These are phyloP conservation scores for Matsumurasca onukii DNA, from an alignment of 1,140 invertebrate species.

Conservation along the genomic window DNA sequence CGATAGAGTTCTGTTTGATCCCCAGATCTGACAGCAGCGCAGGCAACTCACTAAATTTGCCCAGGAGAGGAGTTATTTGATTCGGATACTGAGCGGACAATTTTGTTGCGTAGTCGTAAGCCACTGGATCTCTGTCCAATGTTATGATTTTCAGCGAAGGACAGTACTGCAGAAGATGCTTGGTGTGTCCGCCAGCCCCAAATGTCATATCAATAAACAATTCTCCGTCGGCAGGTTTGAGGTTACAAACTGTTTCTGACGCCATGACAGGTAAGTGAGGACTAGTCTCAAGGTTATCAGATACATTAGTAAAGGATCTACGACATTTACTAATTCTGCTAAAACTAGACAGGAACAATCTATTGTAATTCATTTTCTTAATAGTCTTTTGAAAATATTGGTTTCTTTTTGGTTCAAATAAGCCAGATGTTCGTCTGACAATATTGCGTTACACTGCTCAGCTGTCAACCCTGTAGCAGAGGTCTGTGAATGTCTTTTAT, in stretches of 20 bases:
- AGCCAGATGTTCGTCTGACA: conserved; percentile 70
- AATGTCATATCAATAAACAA: conserved; percentile 88
- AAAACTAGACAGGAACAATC: neutral
- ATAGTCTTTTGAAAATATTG: neutral
- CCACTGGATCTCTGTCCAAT: conserved; percentile 86
- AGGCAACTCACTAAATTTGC: conserved; percentile 86
- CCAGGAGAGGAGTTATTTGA: conserved; percentile 73
- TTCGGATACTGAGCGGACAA: conserved; percentile 65
- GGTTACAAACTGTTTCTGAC: conserved; percentile 65
- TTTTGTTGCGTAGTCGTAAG: conserved; percentile 64
- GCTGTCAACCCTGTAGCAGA: conserved; percentile 67
- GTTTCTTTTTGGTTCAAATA: conserved; percentile 30
- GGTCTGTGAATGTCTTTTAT: conserved; percentile 55
- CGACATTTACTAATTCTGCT: neutral
- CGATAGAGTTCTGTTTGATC: conserved; percentile 65
- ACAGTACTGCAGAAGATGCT: conserved; percentile 57
- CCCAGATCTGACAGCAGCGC: conserved; percentile 59
- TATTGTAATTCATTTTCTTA: conserved; percentile 9
- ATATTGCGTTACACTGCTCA: conserved; percentile 67
- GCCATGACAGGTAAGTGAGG: conserved; percentile 70
- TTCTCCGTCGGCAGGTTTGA: conserved; percentile 61
- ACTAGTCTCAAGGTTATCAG: conserved; percentile 17
- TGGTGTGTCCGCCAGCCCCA: conserved; percentile 88
- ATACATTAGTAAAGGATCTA: neutral
- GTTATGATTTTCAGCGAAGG: conserved; percentile 66